A percentile compares a stretch with the other conserved stretches of the same genome.
These are phyloP conservation scores for Barbus barbus DNA, from an alignment of 2,113 vertebrate species.

Conservation along the genomic window DNA sequence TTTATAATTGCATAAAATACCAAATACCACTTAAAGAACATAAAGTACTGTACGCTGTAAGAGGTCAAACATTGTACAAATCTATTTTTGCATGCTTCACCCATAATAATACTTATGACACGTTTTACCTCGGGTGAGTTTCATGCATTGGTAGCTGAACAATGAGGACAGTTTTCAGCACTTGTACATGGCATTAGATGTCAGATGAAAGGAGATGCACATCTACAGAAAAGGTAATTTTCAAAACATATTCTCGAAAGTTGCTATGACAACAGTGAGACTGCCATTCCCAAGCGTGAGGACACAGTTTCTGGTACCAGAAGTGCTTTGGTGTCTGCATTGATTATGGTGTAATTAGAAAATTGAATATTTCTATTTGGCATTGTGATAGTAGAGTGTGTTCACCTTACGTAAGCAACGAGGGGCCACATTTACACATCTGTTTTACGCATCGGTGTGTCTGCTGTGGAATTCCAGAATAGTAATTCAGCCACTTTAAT, in stretches of 20 bases:
- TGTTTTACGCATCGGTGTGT: not conserved
- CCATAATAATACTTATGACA: not conserved
- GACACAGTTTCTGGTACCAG: constrained; percentile 23
- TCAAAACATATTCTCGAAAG: constrained; percentile 44
- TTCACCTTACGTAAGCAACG: not conserved
- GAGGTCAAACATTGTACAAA: not conserved
- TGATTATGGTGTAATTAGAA: constrained; percentile 43
- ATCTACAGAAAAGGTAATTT: constrained; percentile 36
- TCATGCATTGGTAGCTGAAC: not conserved
- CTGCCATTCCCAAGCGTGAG: constrained; percentile 40
- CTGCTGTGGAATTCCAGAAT: constrained; percentile 8
- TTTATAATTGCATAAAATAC: not conserved
- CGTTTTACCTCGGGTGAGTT: not conserved
- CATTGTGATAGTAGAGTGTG: constrained; percentile 20
- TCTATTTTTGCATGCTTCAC: not conserved
- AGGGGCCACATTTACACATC: not conserved
- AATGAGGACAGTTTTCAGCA: not conserved
- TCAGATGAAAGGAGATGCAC: constrained; percentile 36
- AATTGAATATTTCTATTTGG: constrained; percentile 23
- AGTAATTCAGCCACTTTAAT: not conserved
- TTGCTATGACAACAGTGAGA: constrained; percentile 59
- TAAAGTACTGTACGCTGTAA: not conserved
- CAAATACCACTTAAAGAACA: not conserved
- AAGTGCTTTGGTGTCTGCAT: constrained; percentile 13
- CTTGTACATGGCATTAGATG: constrained; percentile 22